Evolutionary conservation across 1,140 invertebrate species (phyloP).

Genomic region (Drosophila orosa): DNA sequence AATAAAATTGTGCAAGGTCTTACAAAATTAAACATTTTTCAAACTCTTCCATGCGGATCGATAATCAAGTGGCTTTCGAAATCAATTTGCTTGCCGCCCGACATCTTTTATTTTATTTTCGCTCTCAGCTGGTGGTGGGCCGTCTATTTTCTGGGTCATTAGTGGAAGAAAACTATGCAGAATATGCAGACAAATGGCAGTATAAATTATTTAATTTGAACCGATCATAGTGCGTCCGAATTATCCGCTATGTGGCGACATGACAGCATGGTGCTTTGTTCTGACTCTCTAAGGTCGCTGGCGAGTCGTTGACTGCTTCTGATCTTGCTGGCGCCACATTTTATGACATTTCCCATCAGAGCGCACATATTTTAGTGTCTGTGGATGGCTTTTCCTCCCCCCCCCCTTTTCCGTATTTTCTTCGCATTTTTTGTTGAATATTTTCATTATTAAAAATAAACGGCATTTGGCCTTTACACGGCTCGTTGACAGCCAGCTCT

Average conservation of each 20-base stretch:
- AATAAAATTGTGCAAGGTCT: not conserved
- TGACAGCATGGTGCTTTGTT: constrained; percentile 18
- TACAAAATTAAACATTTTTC: not conserved
- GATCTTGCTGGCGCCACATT: constrained; percentile 64
- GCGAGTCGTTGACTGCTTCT: constrained; percentile 69
- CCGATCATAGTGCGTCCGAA: constrained; percentile 52
- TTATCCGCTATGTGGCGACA: constrained; percentile 50
- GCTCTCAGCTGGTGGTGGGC: constrained; percentile 32
- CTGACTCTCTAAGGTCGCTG: constrained; percentile 54
- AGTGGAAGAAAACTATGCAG: constrained; percentile 63
- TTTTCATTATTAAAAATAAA: constrained; percentile 72
- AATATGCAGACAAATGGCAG: constrained; percentile 73
- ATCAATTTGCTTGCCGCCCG: constrained; percentile 53
- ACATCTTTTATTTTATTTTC: constrained; percentile 8
- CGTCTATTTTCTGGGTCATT: constrained; percentile 69
- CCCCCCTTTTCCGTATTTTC: constrained; percentile 8
- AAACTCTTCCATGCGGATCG: not conserved
- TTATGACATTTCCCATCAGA: constrained; percentile 62
- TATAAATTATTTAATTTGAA: constrained; percentile 75
- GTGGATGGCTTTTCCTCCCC: constrained; percentile 10
- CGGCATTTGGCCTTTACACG: constrained; percentile 70
- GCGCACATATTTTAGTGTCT: constrained; percentile 25
- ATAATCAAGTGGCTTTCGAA: constrained; percentile 26
- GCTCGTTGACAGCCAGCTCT: constrained; percentile 75
- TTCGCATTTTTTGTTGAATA: constrained; percentile 5